Percentiles rank a stretch among this genome's conserved stretches.
Evolutionary conservation across 2,113 vertebrate species (phyloP).

Genomic region (Scatophagus argus): DNA sequence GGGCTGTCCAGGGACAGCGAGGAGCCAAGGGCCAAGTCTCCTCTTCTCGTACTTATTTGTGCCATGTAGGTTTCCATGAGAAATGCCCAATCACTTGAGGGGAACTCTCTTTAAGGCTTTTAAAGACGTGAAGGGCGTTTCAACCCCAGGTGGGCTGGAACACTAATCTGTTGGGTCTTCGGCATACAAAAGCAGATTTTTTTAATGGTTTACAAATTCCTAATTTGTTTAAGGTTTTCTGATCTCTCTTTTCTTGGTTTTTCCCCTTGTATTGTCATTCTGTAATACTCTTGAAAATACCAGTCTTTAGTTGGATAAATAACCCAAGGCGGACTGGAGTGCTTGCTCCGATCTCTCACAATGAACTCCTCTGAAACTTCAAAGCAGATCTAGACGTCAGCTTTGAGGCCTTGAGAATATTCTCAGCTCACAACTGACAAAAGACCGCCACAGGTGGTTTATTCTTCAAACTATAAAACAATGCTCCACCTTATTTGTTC

Average conservation of each 20-base stretch:
- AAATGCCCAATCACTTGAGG: conserved; percentile 43
- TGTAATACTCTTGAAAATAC: conserved; percentile 66
- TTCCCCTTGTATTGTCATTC: conserved; percentile 60
- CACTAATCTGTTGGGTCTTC: conserved; percentile 55
- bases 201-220: conserved; percentile 64
- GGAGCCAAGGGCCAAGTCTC: conserved; percentile 54
- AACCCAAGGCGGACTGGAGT: conserved; percentile 66
- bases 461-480: conserved; percentile 76
- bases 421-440: conserved; percentile 63
- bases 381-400: conserved; percentile 74
- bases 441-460: conserved; percentile 73
- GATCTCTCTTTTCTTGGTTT: conserved; percentile 60
- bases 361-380: conserved; percentile 72
- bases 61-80: conserved; percentile 30
- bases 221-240: conserved; percentile 69
- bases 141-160: conserved; percentile 60
- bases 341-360: conserved; percentile 54
- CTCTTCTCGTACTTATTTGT: conserved; percentile 35
- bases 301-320: conserved; percentile 76
- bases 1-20: background rate
- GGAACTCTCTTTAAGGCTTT: conserved; percentile 48
- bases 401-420: conserved; percentile 61
- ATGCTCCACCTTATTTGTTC: conserved; percentile 65
- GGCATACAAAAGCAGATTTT: conserved; percentile 49
- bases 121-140: conserved; percentile 36